phyloP scores from a whole-genome alignment of 2,113 vertebrate genomes.

The Prionailurus bengalensis region DNA sequence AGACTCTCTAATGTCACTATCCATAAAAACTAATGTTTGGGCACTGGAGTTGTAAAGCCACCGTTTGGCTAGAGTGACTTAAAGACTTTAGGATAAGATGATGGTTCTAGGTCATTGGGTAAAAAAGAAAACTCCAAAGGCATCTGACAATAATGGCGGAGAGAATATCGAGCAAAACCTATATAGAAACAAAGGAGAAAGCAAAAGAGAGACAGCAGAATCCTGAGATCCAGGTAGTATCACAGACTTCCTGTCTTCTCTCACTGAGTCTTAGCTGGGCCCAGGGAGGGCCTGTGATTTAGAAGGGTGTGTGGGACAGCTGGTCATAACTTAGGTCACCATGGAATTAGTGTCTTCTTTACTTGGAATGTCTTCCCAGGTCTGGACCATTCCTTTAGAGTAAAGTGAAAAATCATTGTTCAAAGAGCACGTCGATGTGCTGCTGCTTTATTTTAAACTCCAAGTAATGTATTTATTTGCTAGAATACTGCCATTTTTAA shows the following conservation, averaged over 20 bases:
- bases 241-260: neutral
- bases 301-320: neutral
- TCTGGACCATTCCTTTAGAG: neutral
- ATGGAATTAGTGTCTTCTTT: neutral
- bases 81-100: neutral
- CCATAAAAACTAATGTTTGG: neutral
- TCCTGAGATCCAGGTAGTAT: neutral
- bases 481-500: neutral
- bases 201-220: neutral
- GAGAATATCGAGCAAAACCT: neutral
- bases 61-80: neutral
- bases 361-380: neutral
- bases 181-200: neutral
- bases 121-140: neutral
- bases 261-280: neutral
- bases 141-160: neutral
- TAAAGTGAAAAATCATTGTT: neutral
- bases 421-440: neutral
- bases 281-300: neutral
- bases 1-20: neutral
- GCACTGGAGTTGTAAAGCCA: neutral
- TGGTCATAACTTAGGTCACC: neutral
- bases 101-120: neutral
- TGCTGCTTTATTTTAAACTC: neutral
- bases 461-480: constrained; percentile 22